Conservation (phyloP, 2,888 invertebrate species). For the Fragum fragum region DNA sequence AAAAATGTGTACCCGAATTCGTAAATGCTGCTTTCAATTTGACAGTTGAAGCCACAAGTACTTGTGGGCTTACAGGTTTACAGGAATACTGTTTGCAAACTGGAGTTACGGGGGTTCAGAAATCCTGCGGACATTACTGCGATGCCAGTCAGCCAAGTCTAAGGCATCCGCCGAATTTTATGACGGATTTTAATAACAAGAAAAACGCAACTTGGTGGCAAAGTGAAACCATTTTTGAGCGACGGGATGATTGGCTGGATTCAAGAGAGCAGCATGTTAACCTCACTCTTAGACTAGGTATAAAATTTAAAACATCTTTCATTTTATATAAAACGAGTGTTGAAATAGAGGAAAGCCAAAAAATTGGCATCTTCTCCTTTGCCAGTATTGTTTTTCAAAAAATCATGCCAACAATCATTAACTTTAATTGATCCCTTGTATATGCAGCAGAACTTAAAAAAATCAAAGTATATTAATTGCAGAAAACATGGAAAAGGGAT, state of each 20-base stretch:
- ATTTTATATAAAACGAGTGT: neutral
- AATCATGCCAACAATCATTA: too few species aligned
- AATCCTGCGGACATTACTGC: constrained; percentile 90
- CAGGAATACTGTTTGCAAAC: constrained; percentile 96
- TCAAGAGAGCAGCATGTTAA: constrained; percentile 90
- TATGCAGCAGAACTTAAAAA: too few species aligned
- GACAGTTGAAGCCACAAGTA: constrained; percentile 97
- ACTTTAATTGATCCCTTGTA: too few species aligned
- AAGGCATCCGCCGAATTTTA: constrained; percentile 91
- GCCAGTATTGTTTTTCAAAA: too few species aligned
- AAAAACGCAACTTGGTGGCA: constrained; percentile 87
- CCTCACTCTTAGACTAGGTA: constrained; percentile 95
- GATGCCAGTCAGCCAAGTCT: constrained; percentile 88
- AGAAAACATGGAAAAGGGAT: too few species aligned
- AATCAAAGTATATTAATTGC: too few species aligned
- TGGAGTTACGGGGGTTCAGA: constrained; percentile 90
- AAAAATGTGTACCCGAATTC: constrained; percentile 98
- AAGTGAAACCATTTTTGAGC: constrained; percentile 97
- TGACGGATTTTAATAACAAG: constrained; percentile 97
- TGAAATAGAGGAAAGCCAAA: neutral
- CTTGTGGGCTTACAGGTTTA: constrained; percentile 93
- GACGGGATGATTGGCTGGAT: constrained; percentile 95
- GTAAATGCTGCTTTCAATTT: constrained; percentile 98
- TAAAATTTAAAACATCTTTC: neutral
- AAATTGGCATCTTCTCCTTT: constrained; percentile 7